These are phyloP conservation scores for Cheilosia urbana DNA, from an alignment of 2,888 invertebrate species.

Conservation along the genomic window DNA sequence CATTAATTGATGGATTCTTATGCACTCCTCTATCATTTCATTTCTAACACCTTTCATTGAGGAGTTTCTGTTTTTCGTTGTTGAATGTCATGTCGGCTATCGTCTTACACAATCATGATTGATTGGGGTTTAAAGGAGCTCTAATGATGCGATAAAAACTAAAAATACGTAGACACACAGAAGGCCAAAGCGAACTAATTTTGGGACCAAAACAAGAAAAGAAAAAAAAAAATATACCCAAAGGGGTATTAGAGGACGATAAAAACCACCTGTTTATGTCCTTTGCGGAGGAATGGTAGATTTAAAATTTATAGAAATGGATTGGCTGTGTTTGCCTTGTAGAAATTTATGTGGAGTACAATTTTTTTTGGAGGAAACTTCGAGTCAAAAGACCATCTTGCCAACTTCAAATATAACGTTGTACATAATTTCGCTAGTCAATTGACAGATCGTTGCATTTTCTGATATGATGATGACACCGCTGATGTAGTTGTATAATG, in stretches of 20 bases:
- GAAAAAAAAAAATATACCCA: not conserved
- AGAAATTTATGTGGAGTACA: not conserved
- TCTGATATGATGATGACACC: too few species aligned
- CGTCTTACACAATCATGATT: slow-evolving; percentile 43
- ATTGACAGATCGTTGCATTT: too few species aligned
- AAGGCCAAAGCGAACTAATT: not conserved
- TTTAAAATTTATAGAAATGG: not conserved
- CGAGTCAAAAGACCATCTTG: too few species aligned
- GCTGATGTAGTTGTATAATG: too few species aligned
- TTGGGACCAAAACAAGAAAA: not conserved
- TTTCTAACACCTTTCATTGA: slow-evolving; percentile 35
- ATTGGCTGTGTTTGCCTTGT: too few species aligned
- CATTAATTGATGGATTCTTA: slow-evolving; percentile 25
- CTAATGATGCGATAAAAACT: slow-evolving; percentile 40
- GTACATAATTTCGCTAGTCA: too few species aligned
- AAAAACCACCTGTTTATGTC: slow-evolving; percentile 4
- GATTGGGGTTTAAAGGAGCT: slow-evolving; percentile 40
- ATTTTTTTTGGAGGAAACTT: too few species aligned
- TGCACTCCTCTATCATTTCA: not conserved
- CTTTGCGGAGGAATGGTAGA: not conserved
- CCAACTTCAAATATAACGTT: too few species aligned
- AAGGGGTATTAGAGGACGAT: not conserved
- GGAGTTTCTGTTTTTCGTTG: not conserved
- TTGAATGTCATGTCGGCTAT: slow-evolving; percentile 4
- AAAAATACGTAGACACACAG: not conserved